phyloP scores from a whole-genome alignment of 2,113 vertebrate species.

The Cnemophilus loriae region DNA sequence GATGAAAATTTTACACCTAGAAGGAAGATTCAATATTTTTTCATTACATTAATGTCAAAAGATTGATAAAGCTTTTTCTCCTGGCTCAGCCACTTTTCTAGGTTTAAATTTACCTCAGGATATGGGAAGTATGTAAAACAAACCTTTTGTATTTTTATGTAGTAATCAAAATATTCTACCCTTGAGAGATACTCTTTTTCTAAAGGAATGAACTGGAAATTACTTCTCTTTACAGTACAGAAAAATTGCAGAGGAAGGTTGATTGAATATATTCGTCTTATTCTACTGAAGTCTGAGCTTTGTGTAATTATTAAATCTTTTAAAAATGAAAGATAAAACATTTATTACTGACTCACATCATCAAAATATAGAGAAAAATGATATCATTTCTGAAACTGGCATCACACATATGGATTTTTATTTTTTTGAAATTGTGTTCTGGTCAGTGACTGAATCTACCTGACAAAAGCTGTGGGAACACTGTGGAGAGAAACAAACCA shows the following conservation, averaged over 20 bases:
- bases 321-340: not conserved
- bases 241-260: not conserved
- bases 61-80: not conserved
- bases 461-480: not conserved
- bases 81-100: not conserved
- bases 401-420: not conserved
- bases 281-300: not conserved
- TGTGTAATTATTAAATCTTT: not conserved
- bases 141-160: not conserved
- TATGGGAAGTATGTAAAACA: not conserved
- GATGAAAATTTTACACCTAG: not conserved
- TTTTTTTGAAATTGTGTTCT: not conserved
- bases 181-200: not conserved
- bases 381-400: not conserved
- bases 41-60: not conserved
- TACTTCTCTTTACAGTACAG: not conserved
- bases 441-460: not conserved
- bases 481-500: not conserved
- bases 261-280: not conserved
- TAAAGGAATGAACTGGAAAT: not conserved
- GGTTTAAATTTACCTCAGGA: not conserved
- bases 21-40: not conserved
- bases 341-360: not conserved
- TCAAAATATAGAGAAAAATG: not conserved
- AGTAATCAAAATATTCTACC: constrained; percentile 1